These are phyloP conservation scores for Neotragus pygmaeus DNA, from an alignment of 2,113 vertebrate species.

Conservation along the genomic window DNA sequence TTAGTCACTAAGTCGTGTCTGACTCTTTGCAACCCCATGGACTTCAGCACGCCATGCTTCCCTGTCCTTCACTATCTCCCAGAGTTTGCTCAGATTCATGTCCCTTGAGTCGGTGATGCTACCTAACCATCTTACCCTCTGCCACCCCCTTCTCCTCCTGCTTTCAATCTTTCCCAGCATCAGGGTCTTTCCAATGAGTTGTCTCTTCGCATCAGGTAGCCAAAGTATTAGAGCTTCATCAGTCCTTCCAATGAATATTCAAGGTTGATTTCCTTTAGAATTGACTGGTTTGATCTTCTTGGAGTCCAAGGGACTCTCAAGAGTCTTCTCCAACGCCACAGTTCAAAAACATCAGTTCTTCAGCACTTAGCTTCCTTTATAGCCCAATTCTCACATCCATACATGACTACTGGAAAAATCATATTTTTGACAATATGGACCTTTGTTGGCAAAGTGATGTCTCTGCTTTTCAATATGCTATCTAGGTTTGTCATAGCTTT, in stretches of 20 bases:
- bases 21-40: not conserved
- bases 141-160: not conserved
- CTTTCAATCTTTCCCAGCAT: not conserved
- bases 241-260: not conserved
- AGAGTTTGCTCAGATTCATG: not conserved
- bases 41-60: not conserved
- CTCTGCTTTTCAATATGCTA: not conserved
- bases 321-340: not conserved
- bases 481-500: not conserved
- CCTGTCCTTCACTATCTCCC: not conserved
- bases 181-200: not conserved
- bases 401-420: not conserved
- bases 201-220: not conserved
- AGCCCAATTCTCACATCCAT: not conserved
- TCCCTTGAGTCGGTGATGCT: not conserved
- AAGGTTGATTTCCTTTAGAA: not conserved
- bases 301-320: not conserved
- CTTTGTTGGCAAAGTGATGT: not conserved
- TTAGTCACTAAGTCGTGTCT: not conserved
- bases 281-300: not conserved
- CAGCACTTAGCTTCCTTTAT: not conserved
- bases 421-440: not conserved
- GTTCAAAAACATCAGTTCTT: not conserved
- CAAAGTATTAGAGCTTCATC: not conserved
- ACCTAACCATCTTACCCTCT: not conserved